Evolutionary conservation across 2,888 invertebrate species (phyloP), one percentile per base, ranked within the genome.

Genomic region (Pristionchus mayeri): DNA sequence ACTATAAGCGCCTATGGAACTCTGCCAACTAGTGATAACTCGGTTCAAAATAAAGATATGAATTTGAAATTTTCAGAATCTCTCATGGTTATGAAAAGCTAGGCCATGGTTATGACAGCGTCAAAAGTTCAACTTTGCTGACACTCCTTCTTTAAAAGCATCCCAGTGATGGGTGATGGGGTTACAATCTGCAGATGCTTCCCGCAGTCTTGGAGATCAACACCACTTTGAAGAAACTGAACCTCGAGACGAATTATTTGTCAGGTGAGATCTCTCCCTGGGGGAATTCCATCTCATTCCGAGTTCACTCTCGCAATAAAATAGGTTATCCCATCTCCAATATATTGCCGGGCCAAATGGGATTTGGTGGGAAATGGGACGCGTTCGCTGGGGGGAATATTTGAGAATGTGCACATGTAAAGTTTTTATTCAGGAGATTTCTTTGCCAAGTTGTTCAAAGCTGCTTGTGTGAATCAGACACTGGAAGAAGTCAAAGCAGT

Each of bases 401-500:
- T 27, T n/a, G n/a, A n/a, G n/a, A n/a, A n/a, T n/a, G n/a, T n/a
- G n/a, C 18, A 60, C 3, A 60, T 60, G 6, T 30, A 94, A 94
- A 88, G 34, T 50, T n/a, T 21, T 94, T 96, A 98, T 93, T 96
- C 96, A 93, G 97, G 98, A 85, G 95, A 95, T 88, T 96, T 96
- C 87, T 95, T 98, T 93, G 96, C 97, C 88, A 95, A 95, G 93
- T 95, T 99, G 87, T 95, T 98, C 89, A 95, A 90, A 93, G 95
- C 97, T 82, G 95, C 98, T 93, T 95, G 97, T 88, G 95, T 95
- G 91, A 96, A 96, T 91, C 96, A 96, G 93, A 95, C 95, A 87
- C 95, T 98, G 75, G 96, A 97, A 94, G 98, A 98, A 94, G 96
- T 98, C 94, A 95, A 98, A 93, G 97, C 97, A 89, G 96, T 97